These are phyloP conservation scores for Tachypleus tridentatus DNA, from an alignment of 1,140 invertebrate genomes.

Conservation along the genomic window DNA sequence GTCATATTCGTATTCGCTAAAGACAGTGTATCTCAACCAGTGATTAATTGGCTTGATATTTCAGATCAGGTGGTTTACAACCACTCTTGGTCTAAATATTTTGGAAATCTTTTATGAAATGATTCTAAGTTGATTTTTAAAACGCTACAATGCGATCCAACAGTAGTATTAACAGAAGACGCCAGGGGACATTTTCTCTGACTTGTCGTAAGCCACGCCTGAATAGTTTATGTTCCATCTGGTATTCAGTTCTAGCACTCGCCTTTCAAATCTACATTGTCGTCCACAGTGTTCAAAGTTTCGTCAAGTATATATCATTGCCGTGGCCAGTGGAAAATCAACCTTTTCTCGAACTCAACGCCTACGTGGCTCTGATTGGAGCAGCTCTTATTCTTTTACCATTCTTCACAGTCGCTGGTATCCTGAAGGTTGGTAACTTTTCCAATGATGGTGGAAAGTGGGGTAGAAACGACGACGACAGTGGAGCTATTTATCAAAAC, in stretches of 20 bases:
- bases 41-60: too few species aligned
- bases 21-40: too few species aligned
- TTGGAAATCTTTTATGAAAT: too few species aligned
- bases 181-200: too few species aligned
- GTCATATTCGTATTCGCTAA: too few species aligned
- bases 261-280: constrained; percentile 43
- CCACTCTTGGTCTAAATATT: too few species aligned
- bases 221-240: constrained; percentile 71
- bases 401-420: constrained; percentile 54
- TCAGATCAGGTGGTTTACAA: too few species aligned
- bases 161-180: too few species aligned
- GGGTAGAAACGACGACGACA: constrained; percentile 28
- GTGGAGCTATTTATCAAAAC: constrained; percentile 16
- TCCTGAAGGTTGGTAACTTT: constrained; percentile 65
- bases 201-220: constrained; percentile 46
- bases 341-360: constrained; percentile 32
- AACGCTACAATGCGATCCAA: too few species aligned
- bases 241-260: constrained; percentile 63
- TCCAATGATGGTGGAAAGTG: constrained; percentile 71
- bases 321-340: constrained; percentile 51
- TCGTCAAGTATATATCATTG: constrained; percentile 46
- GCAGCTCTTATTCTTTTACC: constrained; percentile 53
- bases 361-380: constrained; percentile 22
- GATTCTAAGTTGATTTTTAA: too few species aligned
- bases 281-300: constrained; percentile 43